Base-by-base conservation (phyloP, 2,888 invertebrate species). In the Drosophila gaucha region DNA sequence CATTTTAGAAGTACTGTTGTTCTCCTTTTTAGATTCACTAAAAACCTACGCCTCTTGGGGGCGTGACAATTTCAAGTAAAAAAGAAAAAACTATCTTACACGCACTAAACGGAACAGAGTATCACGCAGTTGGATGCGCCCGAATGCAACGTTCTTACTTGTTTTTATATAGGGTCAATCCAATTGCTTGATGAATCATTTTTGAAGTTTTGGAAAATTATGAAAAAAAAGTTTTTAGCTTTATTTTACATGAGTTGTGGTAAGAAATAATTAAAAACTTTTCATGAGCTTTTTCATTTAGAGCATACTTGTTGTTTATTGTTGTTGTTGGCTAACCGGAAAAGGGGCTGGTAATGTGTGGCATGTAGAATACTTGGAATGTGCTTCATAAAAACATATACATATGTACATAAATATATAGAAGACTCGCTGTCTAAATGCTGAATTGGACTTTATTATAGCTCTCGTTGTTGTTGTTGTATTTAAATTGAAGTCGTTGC, bases 321-420 rank as follows among this genome's bases (percentile, higher is more conserved):
- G 18, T 35, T 54, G 22, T 24, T 36, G 58, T 58, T 67, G 55
- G 58, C 63, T 59, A 83, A 88, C 86, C 88, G 84, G 84, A 84
- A 84, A 86, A 70, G 47, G 65, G 52, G 16, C 71, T 66, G 68
- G 14, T 58, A 80, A 54, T 78, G 63, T 71, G 75, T 78, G 71
- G 57, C 58, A 78, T 44, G 64, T 70, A 63, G 41, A 60, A 41
- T 46, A 60, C 46, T 60, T 62, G 31, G 38, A 66, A 57, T 72
- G 43, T 44, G 43, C 67, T 58, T 58, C 66, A 78, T 51, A 56
- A 44, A 57, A 1, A 22, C 1, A 39, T 4, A n/a, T 14, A 24
- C n/a, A 2, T 5, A 3, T 14, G 1, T 18, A 12, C 6, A 18
- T 18, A 4, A 24, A 14, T 24, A 39, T 22, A 4, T 4, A 39